Conservation (phyloP, 1,140 invertebrate genomes). For the Portunus trituberculatus region DNA sequence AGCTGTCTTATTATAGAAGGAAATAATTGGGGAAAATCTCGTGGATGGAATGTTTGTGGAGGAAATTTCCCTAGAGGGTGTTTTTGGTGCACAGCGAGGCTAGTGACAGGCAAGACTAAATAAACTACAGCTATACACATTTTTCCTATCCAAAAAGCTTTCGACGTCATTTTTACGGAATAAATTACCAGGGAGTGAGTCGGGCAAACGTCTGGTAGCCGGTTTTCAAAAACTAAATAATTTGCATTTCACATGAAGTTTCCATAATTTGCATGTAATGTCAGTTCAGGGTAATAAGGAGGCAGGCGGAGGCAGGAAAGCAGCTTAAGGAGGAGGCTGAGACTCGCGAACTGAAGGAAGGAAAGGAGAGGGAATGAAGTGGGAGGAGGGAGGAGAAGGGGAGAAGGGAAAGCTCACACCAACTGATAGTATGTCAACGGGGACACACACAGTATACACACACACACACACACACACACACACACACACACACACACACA, state of each 20-base stretch:
- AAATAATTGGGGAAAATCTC: no score
- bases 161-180: no score
- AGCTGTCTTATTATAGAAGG: no score
- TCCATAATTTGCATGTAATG: background rate
- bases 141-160: no score
- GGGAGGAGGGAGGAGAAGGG: background rate
- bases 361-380: background rate
- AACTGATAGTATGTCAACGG: background rate
- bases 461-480: conserved; percentile 10
- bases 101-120: no score
- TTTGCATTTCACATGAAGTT: background rate
- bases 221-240: background rate
- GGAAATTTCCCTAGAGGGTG: no score
- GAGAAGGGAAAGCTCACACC: background rate
- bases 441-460: background rate
- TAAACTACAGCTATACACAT: no score
- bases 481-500: conserved; percentile 20
- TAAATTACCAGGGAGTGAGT: no score
- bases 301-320: background rate
- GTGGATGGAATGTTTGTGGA: no score
- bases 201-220: no score
- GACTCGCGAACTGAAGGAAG: background rate
- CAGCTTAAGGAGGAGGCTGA: background rate
- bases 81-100: no score
- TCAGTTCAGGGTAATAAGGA: background rate